Evolutionary conservation across 2,888 invertebrate genomes (phyloP).

Genomic region (Tiliacea citrago): DNA sequence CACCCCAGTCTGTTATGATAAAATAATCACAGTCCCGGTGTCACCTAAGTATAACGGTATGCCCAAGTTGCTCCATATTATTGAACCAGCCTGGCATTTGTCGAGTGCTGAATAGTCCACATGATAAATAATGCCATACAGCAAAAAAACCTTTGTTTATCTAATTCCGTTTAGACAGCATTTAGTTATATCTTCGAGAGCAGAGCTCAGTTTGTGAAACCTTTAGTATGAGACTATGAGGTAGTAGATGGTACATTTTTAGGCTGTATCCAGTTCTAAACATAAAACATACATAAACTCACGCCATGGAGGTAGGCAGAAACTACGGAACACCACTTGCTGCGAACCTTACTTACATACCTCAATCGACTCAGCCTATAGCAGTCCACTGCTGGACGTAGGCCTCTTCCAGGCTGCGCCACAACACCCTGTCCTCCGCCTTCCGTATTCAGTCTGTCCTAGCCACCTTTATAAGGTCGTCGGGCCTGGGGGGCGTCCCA

Average conservation of each 20-base stretch:
- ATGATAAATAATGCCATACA: neutral
- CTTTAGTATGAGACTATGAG: neutral
- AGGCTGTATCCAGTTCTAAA: neutral
- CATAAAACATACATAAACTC: no score
- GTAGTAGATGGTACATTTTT: neutral
- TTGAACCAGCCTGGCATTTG: neutral
- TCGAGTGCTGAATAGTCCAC: neutral
- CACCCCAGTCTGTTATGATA: no score
- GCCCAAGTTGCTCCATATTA: neutral
- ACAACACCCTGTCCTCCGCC: no score
- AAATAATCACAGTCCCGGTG: neutral
- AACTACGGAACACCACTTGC: no score
- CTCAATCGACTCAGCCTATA: no score
- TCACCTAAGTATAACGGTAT: neutral
- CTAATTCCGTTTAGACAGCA: neutral
- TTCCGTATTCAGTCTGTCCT: no score
- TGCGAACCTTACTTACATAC: no score
- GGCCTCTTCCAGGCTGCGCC: no score
- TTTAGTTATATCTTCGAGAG: neutral
- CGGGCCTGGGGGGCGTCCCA: no score
- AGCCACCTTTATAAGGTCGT: no score
- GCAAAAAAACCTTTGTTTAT: neutral
- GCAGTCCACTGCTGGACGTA: no score
- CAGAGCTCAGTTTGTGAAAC: neutral
- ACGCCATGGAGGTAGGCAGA: no score